A percentile compares a stretch with the other conserved stretches of the same genome.
Conservation (phyloP, 1,140 invertebrate genomes). For the Atopsyche davidsoni region DNA sequence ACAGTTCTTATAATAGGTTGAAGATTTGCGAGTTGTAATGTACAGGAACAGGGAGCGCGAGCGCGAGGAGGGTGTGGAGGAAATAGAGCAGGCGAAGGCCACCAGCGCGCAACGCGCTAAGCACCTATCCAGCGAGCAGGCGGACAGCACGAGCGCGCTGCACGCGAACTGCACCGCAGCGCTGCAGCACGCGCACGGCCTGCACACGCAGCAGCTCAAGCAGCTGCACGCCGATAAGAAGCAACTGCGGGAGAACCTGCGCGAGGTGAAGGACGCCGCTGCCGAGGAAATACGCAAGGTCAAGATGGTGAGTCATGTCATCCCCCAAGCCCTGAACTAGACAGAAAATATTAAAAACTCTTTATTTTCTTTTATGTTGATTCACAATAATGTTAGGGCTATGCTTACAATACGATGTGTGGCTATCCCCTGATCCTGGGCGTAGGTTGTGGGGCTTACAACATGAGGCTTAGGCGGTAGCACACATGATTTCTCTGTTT, state of each 20-base stretch:
- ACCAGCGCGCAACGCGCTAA: conserved; percentile 22
- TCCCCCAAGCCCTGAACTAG: no score
- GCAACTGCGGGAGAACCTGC: conserved; percentile 62
- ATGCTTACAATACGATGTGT: no score
- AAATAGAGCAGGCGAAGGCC: conserved; percentile 38
- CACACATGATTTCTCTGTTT: no score
- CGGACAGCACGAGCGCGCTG: conserved; percentile 35
- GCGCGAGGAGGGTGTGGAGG: conserved; percentile 26
- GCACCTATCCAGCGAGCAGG: conserved; percentile 21
- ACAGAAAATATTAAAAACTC: no score
- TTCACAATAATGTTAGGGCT: no score
- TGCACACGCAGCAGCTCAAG: conserved; percentile 66
- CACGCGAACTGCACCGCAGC: conserved; percentile 66
- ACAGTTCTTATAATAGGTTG: no score
- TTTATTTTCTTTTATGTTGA: no score
- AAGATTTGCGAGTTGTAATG: no score
- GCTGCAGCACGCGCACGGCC: conserved; percentile 67
- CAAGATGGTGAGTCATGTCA: conserved; percentile 24
- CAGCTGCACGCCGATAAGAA: conserved; percentile 75
- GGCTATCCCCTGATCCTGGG: no score
- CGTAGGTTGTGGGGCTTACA: no score
- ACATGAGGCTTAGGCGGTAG: no score
- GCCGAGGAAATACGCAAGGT: conserved; percentile 22
- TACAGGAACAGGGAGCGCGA: conserved; percentile 26
- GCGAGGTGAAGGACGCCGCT: conserved; percentile 58